Conservation (phyloP, 2,797 vertebrate genomes). For the Bradypodion ventrale region DNA sequence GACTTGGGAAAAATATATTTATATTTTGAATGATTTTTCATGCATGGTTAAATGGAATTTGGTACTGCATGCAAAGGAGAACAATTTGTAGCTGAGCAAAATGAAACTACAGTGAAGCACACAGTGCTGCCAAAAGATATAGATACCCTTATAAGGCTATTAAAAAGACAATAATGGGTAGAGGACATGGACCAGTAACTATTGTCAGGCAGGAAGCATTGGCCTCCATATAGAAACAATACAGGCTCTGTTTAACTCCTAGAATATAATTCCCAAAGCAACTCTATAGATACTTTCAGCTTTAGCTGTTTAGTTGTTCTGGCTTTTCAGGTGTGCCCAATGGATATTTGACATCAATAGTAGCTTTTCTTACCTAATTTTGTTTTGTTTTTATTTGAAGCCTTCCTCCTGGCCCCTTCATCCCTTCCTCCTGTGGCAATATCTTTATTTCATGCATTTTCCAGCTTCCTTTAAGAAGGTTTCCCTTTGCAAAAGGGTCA, state of each 20-base stretch:
- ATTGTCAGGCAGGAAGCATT: too few relatives aligned
- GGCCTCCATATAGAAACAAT: background rate
- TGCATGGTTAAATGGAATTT: constrained; percentile 17
- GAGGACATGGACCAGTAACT: too few relatives aligned
- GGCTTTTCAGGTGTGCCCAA: constrained; percentile 20
- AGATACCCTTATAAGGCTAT: too few relatives aligned
- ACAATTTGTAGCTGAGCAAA: constrained; percentile 50
- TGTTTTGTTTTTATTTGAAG: constrained; percentile 61
- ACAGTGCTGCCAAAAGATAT: too few relatives aligned
- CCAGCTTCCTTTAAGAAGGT: constrained; percentile 61
- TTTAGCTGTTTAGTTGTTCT: constrained; percentile 21
- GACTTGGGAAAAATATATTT: background rate
- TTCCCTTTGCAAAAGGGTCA: constrained; percentile 49
- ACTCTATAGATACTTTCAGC: constrained; percentile 11
- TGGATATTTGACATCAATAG: constrained; percentile 44
- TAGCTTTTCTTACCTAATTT: constrained; percentile 51
- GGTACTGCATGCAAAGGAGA: constrained; percentile 48
- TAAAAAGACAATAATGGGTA: too few relatives aligned
- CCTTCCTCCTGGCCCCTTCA: background rate
- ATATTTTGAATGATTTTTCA: too few relatives aligned
- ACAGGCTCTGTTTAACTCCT: background rate
- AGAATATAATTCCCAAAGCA: constrained; percentile 16
- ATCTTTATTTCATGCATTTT: constrained; percentile 57
- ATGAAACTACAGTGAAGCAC: background rate
- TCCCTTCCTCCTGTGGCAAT: background rate